phyloP scores from a whole-genome alignment of 2,797 vertebrate species.

The Sebastiscus tertius region DNA sequence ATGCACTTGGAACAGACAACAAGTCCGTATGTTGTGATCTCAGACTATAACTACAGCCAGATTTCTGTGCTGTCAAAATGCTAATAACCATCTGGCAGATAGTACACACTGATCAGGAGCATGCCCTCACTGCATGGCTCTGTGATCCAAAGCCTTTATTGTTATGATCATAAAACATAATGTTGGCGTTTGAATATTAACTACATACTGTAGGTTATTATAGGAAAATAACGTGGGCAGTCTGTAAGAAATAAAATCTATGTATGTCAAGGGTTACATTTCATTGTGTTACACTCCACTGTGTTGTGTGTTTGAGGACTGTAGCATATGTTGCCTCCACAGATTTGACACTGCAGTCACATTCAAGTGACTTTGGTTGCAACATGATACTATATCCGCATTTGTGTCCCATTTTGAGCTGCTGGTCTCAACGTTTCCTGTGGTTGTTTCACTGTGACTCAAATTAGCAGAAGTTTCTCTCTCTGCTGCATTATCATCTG shows the following conservation, averaged over 20 bases:
- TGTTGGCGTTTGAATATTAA: conserved; percentile 4
- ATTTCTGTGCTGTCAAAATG: neutral
- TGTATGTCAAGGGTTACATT: neutral
- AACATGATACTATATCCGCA: conserved; percentile 62
- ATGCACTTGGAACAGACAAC: neutral
- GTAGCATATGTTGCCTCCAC: neutral
- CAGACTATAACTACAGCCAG: neutral
- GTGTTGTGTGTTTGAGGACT: conserved; percentile 9
- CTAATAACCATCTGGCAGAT: conserved; percentile 37
- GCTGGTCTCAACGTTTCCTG: conserved; percentile 59
- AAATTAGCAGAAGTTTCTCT: conserved; percentile 34
- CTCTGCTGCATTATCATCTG: neutral
- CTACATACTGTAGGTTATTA: neutral
- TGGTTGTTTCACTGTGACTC: conserved; percentile 36
- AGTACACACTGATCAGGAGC: conserved; percentile 9
- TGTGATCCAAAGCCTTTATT: neutral
- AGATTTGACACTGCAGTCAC: conserved; percentile 44
- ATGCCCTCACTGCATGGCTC: neutral
- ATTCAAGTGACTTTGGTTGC: conserved; percentile 52
- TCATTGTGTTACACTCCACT: neutral
- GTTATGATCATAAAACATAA: neutral
- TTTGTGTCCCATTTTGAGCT: conserved; percentile 64
- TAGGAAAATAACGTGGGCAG: neutral
- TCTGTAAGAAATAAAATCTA: neutral
- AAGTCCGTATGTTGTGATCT: neutral